phyloP scores from a whole-genome alignment of 2,888 invertebrate genomes.

The Carabus problematicus region DNA sequence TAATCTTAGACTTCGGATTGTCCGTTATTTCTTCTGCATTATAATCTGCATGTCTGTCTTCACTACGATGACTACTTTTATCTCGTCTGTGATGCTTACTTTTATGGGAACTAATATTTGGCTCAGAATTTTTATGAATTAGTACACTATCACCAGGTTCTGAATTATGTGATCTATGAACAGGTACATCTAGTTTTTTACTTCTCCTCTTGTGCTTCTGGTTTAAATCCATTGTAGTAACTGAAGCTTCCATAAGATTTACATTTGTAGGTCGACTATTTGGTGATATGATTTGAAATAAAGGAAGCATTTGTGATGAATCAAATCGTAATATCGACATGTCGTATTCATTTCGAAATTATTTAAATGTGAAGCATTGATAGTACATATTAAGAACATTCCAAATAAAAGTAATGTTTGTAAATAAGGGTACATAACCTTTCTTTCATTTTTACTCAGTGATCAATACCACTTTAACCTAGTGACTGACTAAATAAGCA shows the following conservation, averaged over 20 bases:
- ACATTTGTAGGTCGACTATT: background rate
- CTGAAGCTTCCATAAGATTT: conserved; percentile 11
- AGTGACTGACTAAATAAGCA: conserved; percentile 24
- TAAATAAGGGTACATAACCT: conserved; percentile 32
- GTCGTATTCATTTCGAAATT: conserved; percentile 20
- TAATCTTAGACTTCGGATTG: conserved; percentile 45
- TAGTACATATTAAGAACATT: conserved; percentile 6
- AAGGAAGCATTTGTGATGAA: conserved; percentile 46
- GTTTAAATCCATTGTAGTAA: background rate
- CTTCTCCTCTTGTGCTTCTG: conserved; percentile 25
- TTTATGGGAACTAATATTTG: conserved; percentile 51
- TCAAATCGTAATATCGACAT: conserved; percentile 27
- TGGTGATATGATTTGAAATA: conserved; percentile 47
- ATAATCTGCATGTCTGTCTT: conserved; percentile 25
- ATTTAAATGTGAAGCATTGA: conserved; percentile 2
- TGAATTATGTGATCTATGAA: conserved; percentile 30
- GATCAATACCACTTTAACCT: conserved; percentile 37
- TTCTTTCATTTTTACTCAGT: conserved; percentile 19
- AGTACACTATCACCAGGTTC: conserved; percentile 17
- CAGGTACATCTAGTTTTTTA: conserved; percentile 36
- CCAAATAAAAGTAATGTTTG: conserved; percentile 1
- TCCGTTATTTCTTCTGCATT: conserved; percentile 33
- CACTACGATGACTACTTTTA: conserved; percentile 47
- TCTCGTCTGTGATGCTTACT: conserved; percentile 43
- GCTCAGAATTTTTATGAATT: conserved; percentile 50